A percentile compares a stretch with the other conserved stretches of the same genome.
These are phyloP conservation scores for Clusia tigrina DNA, from an alignment of 2,888 invertebrate species.

Conservation along the genomic window DNA sequence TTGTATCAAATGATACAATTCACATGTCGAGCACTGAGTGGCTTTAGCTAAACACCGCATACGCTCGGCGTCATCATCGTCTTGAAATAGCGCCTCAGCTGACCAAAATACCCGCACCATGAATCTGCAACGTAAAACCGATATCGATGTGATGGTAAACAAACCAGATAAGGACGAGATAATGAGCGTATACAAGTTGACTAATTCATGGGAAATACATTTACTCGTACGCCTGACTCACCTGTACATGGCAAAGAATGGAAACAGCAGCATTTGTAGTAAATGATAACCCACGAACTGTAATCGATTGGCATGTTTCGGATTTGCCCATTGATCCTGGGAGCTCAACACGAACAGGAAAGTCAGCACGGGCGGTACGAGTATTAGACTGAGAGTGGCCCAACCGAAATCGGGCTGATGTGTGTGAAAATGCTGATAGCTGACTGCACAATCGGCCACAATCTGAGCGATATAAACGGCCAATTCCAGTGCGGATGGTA, in stretches of 20 bases:
- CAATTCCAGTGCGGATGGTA: conserved; percentile 70
- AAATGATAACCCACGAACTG: conserved; percentile 45
- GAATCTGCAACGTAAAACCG: conserved; percentile 67
- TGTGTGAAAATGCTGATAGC: conserved; percentile 71
- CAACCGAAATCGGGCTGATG: conserved; percentile 67
- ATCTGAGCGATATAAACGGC: conserved; percentile 73
- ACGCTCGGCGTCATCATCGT: conserved; percentile 68
- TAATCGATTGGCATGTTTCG: conserved; percentile 57
- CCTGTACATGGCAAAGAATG: conserved; percentile 70
- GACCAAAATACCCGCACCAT: conserved; percentile 79
- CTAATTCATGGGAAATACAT: too few relatives aligned
- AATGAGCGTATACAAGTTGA: not conserved
- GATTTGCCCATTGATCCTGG: conserved; percentile 67
- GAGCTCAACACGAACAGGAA: conserved; percentile 70
- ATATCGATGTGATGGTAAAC: too few relatives aligned
- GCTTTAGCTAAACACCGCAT: conserved; percentile 70
- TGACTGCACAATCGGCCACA: conserved; percentile 73
- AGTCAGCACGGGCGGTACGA: conserved; percentile 69
- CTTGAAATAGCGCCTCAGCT: conserved; percentile 73
- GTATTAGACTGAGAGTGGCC: conserved; percentile 65
- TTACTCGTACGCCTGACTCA: conserved; percentile 36
- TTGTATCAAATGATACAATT: conserved; percentile 80
- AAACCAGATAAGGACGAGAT: not conserved
- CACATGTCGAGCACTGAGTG: conserved; percentile 73
- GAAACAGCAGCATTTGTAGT: conserved; percentile 52